Evolutionary conservation across 2,797 vertebrate species (phyloP), one percentile per base, ranked within the genome.

Genomic region (Acridotheres tristis): DNA sequence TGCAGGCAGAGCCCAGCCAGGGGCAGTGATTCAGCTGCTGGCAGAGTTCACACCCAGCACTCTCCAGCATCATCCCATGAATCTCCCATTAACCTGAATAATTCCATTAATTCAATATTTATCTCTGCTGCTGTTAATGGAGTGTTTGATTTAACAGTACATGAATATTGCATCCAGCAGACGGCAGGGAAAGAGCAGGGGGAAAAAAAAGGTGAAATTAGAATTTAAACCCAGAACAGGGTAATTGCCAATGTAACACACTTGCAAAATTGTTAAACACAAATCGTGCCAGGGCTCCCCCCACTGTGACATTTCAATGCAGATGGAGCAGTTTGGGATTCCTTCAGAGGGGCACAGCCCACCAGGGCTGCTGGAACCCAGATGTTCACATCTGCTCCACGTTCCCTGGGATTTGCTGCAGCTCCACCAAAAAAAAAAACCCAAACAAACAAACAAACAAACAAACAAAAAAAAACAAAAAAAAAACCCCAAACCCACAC

Each of bases 101-200:
- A 94, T 94, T 88, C 90, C 90, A 80, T 96, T 91, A 95, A 95
- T 96, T 90, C 93, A 95, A 53, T 94, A 95, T 95, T 96, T 95
- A 88, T 93, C 88, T 94, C 93, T 77, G 77, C 74, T 25, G 80
- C 88, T 66, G 55, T 59, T 94, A 94, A 96, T 85, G 86, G 83
- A 91, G 88, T 78, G 74, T 94, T 93, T 94, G 93, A 96, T 91
- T 93, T 88, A 90, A 73, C 76, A 88, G 82, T 27, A 88, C 88
- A 91, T 93, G 90, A 91, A 95, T 94, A 95, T 86, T 93, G 85
- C 80, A 96, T 91, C 83, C 73, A 51, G 73, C 69, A 72, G 85
- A 38, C 65, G 15, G 58, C 50, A 9, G 13, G 13, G 13, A 57
- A 71, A 59, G 20, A 38, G 8, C 5, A 7, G 19, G 21, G 13